Percentiles rank a stretch among this genome's conserved stretches.
These are phyloP conservation scores for Centropus bengalensis DNA, from an alignment of 2,113 vertebrate species.

Conservation along the genomic window DNA sequence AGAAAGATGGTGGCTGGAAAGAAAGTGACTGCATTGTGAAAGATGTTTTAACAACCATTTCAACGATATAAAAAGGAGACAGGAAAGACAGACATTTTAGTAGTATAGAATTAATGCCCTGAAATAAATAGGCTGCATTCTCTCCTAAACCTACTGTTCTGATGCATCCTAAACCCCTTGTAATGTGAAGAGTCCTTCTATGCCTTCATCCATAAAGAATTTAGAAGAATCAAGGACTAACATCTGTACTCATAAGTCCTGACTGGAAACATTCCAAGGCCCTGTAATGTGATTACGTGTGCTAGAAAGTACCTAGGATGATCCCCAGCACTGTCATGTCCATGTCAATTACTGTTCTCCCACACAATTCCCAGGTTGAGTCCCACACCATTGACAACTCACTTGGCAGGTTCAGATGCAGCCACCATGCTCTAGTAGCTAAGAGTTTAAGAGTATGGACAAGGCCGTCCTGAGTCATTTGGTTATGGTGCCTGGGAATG, in stretches of 20 bases:
- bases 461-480: not conserved
- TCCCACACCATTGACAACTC: fast-evolving
- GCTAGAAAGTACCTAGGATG: not conserved
- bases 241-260: not conserved
- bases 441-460: not conserved
- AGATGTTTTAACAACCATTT: not conserved
- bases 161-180: not conserved
- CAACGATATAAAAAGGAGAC: not conserved
- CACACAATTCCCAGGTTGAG: constrained; percentile 23
- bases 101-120: not conserved
- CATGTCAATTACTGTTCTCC: not conserved
- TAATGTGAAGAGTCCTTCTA: not conserved
- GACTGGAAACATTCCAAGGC: constrained; percentile 1
- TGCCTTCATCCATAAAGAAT: not conserved
- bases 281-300: not conserved
- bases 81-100: not conserved
- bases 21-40: not conserved
- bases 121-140: not conserved
- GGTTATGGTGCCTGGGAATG: not conserved
- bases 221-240: not conserved
- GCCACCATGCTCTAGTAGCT: not conserved
- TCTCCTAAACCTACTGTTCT: not conserved
- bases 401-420: not conserved
- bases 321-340: not conserved
- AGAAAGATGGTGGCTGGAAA: not conserved